Percentiles rank a stretch among this genome's conserved stretches.
phyloP scores from a whole-genome alignment of 2,888 invertebrate genomes.

The Eledona agricola region DNA sequence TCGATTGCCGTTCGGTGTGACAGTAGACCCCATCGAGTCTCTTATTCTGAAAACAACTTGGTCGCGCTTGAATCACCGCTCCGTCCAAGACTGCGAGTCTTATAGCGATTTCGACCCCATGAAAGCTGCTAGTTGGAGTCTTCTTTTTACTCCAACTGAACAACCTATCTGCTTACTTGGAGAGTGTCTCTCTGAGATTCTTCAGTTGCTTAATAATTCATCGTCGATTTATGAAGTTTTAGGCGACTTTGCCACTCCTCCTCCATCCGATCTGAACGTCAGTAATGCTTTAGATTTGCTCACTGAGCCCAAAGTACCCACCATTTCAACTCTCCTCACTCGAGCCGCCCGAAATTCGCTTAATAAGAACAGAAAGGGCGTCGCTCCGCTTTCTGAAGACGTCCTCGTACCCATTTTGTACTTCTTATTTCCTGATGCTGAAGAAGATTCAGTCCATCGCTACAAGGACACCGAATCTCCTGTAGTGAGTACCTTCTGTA shows the following conservation, averaged over 20 bases:
- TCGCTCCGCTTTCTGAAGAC: slow-evolving; percentile 81
- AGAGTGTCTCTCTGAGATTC: slow-evolving; percentile 77
- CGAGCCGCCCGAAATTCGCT: slow-evolving; percentile 65
- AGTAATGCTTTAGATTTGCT: slow-evolving; percentile 74
- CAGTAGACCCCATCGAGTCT: slow-evolving; percentile 81
- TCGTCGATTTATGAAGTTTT: slow-evolving; percentile 65
- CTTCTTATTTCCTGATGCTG: slow-evolving; percentile 90
- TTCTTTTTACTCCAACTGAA: slow-evolving; percentile 72
- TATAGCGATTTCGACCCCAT: slow-evolving; percentile 89
- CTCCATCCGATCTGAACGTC: slow-evolving; percentile 53
- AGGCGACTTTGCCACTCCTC: slow-evolving; percentile 63
- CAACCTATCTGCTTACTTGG: slow-evolving; percentile 79
- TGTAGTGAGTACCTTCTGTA: neutral
- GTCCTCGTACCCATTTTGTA: slow-evolving; percentile 79
- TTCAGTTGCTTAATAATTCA: slow-evolving; percentile 70
- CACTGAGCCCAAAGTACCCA: slow-evolving; percentile 79
- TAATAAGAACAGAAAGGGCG: slow-evolving; percentile 63
- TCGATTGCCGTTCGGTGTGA: slow-evolving; percentile 84
- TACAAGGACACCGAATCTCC: slow-evolving; percentile 14
- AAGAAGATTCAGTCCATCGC: slow-evolving; percentile 68
- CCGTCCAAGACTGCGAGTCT: slow-evolving; percentile 86
- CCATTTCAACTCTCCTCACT: slow-evolving; percentile 68
- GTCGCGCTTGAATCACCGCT: slow-evolving; percentile 85
- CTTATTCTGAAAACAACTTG: slow-evolving; percentile 83
- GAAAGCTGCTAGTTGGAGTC: slow-evolving; percentile 82